Base-by-base conservation (phyloP, 2,797 vertebrate genomes). In the Rhinella marina region DNA sequence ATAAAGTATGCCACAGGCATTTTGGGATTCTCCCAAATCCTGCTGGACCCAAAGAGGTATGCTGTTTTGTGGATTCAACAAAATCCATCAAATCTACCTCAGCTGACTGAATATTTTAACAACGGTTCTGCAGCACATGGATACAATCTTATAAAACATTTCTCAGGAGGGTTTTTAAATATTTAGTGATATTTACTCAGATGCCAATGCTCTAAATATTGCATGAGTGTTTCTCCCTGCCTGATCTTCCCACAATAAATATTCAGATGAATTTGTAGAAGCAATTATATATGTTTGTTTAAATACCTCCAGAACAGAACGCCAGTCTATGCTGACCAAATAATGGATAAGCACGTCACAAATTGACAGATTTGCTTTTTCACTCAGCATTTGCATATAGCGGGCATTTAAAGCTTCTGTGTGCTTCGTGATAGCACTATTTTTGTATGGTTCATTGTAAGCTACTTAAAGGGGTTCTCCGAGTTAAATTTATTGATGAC, bases 161-260 rank as follows among this genome's bases (percentile, higher is more conserved):
- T 89, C 88, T 89, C 81, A 25, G 54, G 84, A 89, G 85, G 50
- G 81, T 86, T 89, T 89, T 89, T 84, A 87, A 89, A 89, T 86
- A 89, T 89, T 89, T 89, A 89, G 85, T 83, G 75, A 83, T 89
- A 82, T 87, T 89, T 89, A 89, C 88, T 89, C 75, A 73, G 72
- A 89, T 89, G 88, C 85, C 77, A 75, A 79, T 56, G 81, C 70
- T 76, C 62, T 89, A 48, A 86, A 89, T 89, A 84, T 89, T 89
- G 81, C 56, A 89, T 89, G 85, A 79, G 52, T 57, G 57, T 79
- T 79, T 66, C 78, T 70, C 64, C 79, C 86, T 80, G 54, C 75
- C 70, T 75, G 85, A 89, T 89, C 73, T 52, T 78, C 78, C 73
- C 59, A 54, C 75, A 86, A 84, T 84, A 87, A 83, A 86, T 87